Percentiles rank a stretch among this genome's conserved stretches.
Evolutionary conservation across 2,797 vertebrate genomes (phyloP).

Genomic region (Poliocrania exsul): DNA sequence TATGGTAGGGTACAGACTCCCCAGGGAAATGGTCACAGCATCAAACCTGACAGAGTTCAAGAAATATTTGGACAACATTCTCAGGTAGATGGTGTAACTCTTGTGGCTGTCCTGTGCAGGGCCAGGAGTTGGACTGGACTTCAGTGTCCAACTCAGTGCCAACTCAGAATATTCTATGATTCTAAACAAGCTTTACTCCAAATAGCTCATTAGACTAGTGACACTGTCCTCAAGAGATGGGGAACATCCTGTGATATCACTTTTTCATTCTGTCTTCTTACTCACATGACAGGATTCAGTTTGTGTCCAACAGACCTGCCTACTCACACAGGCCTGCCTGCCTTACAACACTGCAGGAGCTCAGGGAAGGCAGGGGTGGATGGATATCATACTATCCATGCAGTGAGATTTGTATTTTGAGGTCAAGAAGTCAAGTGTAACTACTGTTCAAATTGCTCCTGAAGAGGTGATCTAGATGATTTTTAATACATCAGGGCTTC

Average conservation of each 20-base stretch:
- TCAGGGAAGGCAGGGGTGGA: background rate
- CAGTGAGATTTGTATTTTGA: rapidly evolving
- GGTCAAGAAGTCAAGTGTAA: background rate
- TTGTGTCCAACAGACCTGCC: background rate
- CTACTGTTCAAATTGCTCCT: background rate
- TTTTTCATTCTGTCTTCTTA: background rate
- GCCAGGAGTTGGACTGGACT: background rate
- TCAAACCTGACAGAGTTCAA: background rate
- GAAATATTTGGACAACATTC: background rate
- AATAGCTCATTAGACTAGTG: background rate
- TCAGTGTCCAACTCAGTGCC: too few relatives aligned
- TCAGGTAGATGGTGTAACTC: background rate
- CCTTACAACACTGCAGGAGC: background rate
- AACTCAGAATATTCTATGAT: background rate
- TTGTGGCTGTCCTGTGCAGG: background rate
- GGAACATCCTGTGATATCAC: background rate
- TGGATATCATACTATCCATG: background rate
- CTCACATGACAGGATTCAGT: background rate
- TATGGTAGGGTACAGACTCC: background rate
- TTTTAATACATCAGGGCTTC: background rate
- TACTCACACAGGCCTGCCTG: background rate
- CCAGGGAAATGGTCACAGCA: background rate
- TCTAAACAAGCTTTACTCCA: background rate
- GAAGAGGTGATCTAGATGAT: background rate
- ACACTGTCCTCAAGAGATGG: background rate